Evolutionary conservation across 2,797 vertebrate genomes (phyloP).

Genomic region (Sebastes steindachneri): DNA sequence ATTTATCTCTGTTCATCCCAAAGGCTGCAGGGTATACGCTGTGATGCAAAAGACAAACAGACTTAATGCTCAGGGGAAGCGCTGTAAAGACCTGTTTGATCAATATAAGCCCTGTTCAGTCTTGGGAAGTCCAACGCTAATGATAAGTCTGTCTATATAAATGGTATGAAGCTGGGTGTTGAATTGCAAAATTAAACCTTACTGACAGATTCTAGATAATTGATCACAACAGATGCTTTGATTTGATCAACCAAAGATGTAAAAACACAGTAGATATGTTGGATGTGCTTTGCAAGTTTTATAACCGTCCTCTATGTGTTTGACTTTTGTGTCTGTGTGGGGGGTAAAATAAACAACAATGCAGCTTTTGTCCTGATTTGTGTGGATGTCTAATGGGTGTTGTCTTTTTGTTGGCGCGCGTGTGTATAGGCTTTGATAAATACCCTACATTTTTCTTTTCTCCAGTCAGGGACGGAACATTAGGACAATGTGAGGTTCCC

Average conservation of each 20-base stretch:
- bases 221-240: not conserved
- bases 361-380: constrained; percentile 1
- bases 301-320: not conserved
- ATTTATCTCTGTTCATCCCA: constrained; percentile 26
- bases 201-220: not conserved
- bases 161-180: not conserved
- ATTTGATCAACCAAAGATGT: not conserved
- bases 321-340: not conserved
- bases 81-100: constrained; percentile 3
- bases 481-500: constrained; percentile 92
- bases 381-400: not conserved
- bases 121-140: not conserved
- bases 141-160: not conserved
- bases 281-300: not conserved
- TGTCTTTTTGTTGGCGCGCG: not conserved
- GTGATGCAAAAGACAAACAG: constrained; percentile 28
- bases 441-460: constrained; percentile 13
- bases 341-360: not conserved
- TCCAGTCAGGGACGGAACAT: constrained; percentile 85
- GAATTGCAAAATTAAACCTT: not conserved
- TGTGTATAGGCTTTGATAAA: constrained; percentile 31
- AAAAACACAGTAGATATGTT: not conserved
- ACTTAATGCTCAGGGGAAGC: not conserved
- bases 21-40: constrained; percentile 12
- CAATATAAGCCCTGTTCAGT: not conserved